These are phyloP conservation scores for Thera britannica DNA, from an alignment of 2,888 invertebrate species.

Conservation along the genomic window DNA sequence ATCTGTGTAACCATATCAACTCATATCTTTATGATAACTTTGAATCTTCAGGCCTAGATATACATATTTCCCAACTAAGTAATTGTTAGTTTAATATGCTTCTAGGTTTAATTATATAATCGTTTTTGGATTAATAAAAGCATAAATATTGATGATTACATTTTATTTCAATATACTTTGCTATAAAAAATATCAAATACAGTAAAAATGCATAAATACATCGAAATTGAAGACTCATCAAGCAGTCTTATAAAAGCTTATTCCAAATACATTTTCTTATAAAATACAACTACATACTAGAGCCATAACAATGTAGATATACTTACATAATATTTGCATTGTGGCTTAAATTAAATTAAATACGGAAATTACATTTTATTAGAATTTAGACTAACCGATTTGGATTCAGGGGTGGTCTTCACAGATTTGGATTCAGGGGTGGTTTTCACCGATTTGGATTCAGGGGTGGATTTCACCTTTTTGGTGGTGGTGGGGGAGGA, in stretches of 20 bases:
- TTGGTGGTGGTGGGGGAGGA: conserved; percentile 62
- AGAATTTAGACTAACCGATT: conserved; percentile 58
- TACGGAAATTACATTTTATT: conserved; percentile 33
- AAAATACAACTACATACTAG: conserved; percentile 53
- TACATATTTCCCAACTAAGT: conserved; percentile 17
- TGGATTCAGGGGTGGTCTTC: too few relatives aligned
- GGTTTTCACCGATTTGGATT: conserved; percentile 47
- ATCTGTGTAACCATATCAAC: conserved; percentile 37
- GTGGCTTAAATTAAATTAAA: conserved; percentile 54
- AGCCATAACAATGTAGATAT: conserved; percentile 69
- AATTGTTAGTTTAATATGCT: conserved; percentile 28
- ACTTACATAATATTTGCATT: conserved; percentile 64
- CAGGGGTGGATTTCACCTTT: conserved; percentile 70
- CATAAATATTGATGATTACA: conserved; percentile 34
- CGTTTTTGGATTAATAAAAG: conserved; percentile 40
- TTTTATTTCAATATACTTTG: conserved; percentile 42
- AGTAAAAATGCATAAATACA: conserved; percentile 56
- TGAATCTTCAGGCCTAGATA: conserved; percentile 35
- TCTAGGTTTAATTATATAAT: conserved; percentile 35
- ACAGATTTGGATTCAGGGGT: too few relatives aligned
- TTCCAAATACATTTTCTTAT: conserved; percentile 47
- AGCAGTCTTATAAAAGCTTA: conserved; percentile 57
- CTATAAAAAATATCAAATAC: conserved; percentile 48
- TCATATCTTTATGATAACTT: conserved; percentile 36
- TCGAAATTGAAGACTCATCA: conserved; percentile 57